phyloP scores from a whole-genome alignment of 2,888 invertebrate species.

The Bellardia bayeri region DNA sequence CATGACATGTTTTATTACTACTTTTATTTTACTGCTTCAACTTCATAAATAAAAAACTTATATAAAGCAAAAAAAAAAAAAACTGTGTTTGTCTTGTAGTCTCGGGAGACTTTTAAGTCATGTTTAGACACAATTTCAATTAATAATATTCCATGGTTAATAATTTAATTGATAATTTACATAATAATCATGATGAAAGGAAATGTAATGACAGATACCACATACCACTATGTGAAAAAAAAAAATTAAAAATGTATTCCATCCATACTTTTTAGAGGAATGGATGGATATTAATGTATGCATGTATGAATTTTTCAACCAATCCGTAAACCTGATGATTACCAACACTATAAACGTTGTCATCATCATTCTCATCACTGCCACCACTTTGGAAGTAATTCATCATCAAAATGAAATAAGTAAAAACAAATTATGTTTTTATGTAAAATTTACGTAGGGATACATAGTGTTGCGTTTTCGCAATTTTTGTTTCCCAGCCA shows the following conservation, averaged over 20 bases:
- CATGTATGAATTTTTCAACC: too few species aligned
- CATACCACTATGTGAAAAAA: not conserved
- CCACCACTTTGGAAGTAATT: conserved; percentile 36
- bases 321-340: not conserved
- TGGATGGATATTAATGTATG: too few species aligned
- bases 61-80: conserved; percentile 11
- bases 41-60: conserved; percentile 13
- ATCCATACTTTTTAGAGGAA: not conserved
- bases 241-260: not conserved
- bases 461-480: conserved; percentile 22
- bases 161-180: conserved; percentile 73
- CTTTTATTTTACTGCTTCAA: conserved; percentile 42
- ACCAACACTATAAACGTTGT: not conserved
- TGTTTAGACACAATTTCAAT: conserved; percentile 68
- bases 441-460: conserved; percentile 49
- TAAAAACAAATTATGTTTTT: conserved; percentile 26
- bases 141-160: conserved; percentile 65
- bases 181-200: conserved; percentile 59
- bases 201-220: conserved; percentile 52
- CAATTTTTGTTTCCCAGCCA: conserved; percentile 37
- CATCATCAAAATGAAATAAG: conserved; percentile 41
- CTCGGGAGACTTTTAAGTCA: conserved; percentile 56
- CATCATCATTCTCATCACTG: conserved; percentile 22
- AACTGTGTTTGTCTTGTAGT: conserved; percentile 15
- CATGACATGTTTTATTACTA: conserved; percentile 62